Evolutionary conservation across 2,113 vertebrate species (phyloP).

Genomic region (Chionodraco myersi): DNA sequence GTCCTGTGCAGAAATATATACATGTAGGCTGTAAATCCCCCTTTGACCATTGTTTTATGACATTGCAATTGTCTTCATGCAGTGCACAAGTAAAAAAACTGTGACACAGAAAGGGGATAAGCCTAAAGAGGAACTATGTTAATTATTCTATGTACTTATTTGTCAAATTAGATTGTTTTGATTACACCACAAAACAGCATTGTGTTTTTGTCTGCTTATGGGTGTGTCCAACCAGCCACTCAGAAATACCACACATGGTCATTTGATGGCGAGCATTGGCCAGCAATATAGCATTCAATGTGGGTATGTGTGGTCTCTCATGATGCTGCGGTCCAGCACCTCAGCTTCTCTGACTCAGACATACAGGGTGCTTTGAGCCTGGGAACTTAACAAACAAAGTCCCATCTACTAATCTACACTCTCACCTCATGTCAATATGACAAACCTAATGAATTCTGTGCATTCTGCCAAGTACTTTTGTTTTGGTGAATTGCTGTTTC

Average conservation of each 20-base stretch:
- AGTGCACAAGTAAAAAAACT: constrained; percentile 32
- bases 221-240: constrained; percentile 36
- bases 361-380: constrained; percentile 49
- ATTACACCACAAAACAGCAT: neutral
- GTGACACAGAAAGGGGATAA: constrained; percentile 42
- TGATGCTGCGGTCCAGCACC: constrained; percentile 71
- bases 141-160: neutral
- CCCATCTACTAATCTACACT: constrained; percentile 49
- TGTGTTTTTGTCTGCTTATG: neutral
- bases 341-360: constrained; percentile 73
- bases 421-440: constrained; percentile 49
- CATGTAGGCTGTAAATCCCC: constrained; percentile 33
- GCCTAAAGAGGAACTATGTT: neutral
- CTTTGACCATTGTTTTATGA: constrained; percentile 60
- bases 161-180: neutral
- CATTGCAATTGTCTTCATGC: constrained; percentile 39
- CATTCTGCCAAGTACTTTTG: constrained; percentile 56
- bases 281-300: constrained; percentile 62
- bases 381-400: constrained; percentile 73
- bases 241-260: constrained; percentile 68
- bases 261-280: constrained; percentile 72
- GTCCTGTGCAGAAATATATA: constrained; percentile 47
- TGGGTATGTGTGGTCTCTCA: constrained; percentile 76
- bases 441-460: constrained; percentile 46
- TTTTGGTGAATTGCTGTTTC: constrained; percentile 55